Percentiles rank a stretch among this genome's conserved stretches.
phyloP scores from a whole-genome alignment of 1,140 invertebrate genomes.

The Calycopis cecrops region DNA sequence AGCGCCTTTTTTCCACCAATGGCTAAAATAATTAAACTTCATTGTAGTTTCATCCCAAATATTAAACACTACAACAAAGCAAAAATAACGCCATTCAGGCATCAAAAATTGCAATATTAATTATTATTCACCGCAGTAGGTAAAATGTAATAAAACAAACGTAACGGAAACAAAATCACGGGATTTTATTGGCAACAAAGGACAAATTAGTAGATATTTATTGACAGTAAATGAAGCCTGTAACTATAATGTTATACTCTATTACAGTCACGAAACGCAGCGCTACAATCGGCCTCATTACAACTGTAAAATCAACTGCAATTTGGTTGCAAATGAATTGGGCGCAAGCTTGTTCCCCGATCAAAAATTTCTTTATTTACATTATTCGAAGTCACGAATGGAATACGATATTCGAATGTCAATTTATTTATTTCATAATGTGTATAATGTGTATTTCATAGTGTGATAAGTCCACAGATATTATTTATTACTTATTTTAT shows the following conservation, averaged over 20 bases:
- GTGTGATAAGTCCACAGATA: too few species aligned
- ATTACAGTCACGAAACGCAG: constrained; percentile 47
- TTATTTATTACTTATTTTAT: not conserved
- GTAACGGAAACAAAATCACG: too few species aligned
- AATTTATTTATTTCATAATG: not conserved
- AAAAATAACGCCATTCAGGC: too few species aligned
- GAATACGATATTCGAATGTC: constrained; percentile 13
- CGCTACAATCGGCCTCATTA: constrained; percentile 42
- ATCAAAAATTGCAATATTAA: too few species aligned
- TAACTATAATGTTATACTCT: constrained; percentile 30
- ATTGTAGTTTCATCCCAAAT: too few species aligned
- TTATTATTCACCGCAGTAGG: too few species aligned
- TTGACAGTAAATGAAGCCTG: constrained; percentile 21
- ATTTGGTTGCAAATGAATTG: constrained; percentile 39
- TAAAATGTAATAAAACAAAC: too few species aligned
- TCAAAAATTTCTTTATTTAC: constrained; percentile 46
- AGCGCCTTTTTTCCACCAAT: too few species aligned
- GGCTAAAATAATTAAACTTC: too few species aligned
- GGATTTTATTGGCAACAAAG: not conserved
- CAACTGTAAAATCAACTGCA: constrained; percentile 49
- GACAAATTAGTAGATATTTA: constrained; percentile 15
- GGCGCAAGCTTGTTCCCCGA: constrained; percentile 23
- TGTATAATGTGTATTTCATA: too few species aligned
- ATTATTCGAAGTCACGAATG: constrained; percentile 35
- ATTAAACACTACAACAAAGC: too few species aligned